Base-by-base conservation (phyloP, 2,888 invertebrate genomes). In the Lomographa bimaculata region DNA sequence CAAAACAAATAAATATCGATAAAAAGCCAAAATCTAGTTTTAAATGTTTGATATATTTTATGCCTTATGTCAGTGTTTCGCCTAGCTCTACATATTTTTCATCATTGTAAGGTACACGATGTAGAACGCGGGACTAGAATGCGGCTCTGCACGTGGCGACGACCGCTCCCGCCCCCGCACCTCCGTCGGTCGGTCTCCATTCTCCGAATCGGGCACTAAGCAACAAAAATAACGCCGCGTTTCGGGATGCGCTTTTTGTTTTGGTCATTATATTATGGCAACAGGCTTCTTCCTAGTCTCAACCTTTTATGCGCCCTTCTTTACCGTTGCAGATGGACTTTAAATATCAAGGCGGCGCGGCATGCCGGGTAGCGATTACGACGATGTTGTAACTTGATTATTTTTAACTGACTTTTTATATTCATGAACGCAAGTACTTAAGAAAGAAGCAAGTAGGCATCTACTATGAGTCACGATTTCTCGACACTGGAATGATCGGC, bases 221-320 rank as follows among this genome's bases (percentile, higher is more conserved):
- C 79, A 86, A 84, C 84, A 75, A 84, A 86, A 89, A 87, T 84
- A 87, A 79, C 79, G 69, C 60, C 60, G 64, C 76, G 71, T 79
- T 84, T 82, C 70, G 82, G 83, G 84, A 83, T 80, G 79, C 77
- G 75, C 75, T 82, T 84, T 84, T 82, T 83, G 78, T 81, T 82
- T 79, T 78, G 71, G 69, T 71, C 66, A 73, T 72, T 74, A 76
- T n/a, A n/a, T 70, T 71, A 79, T 68, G 61, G 60, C 66, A 73
- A 64, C 65, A 50, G 51, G 53, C 57, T 54, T 49, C 57, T 60
- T 68, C 57, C 55, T 66, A 56, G 48, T 54, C 50, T 43, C 18
- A 17, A 12, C 12, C n/a, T 21, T 35, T 35, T 25, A 10, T 26
- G 10, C 6, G 35, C 32, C 42, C 32, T 36, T 37, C 32, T 37